Conservation (phyloP, 2,888 invertebrate genomes). For the Nephrotoma appendiculata region DNA sequence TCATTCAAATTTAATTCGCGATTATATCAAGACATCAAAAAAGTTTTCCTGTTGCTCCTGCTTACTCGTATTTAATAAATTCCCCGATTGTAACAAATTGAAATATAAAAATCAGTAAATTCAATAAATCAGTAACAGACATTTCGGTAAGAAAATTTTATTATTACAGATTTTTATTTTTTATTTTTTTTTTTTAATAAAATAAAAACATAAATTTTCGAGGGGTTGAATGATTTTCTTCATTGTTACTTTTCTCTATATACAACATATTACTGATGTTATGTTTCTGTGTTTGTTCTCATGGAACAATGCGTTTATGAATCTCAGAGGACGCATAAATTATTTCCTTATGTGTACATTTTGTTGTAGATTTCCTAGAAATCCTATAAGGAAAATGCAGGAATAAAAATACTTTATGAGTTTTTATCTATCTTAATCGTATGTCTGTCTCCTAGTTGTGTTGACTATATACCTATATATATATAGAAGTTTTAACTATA, state of each 20-base stretch:
- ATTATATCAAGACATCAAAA: neutral
- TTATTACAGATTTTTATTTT: neutral
- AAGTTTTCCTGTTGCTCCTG: neutral
- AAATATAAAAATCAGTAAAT: conserved; percentile 1
- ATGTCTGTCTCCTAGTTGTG: neutral
- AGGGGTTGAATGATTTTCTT: conserved; percentile 4
- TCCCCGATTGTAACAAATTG: neutral
- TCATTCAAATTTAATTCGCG: neutral
- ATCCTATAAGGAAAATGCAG: neutral
- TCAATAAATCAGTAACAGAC: conserved; percentile 3
- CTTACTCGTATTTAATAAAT: neutral
- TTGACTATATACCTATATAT: neutral
- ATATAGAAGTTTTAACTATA: no score
- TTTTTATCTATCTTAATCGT: neutral
- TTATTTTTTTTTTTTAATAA: neutral
- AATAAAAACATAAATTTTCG: conserved; percentile 3
- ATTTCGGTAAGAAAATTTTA: neutral
- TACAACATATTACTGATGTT: neutral
- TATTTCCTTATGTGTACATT: neutral
- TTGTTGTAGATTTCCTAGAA: neutral
- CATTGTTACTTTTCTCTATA: neutral
- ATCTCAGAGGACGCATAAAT: conserved; percentile 6
- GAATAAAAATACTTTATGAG: neutral
- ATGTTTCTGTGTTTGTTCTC: neutral
- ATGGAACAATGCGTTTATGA: conserved; percentile 7